phyloP scores from a whole-genome alignment of 2,888 invertebrate genomes.

The Dasysyrphus albostriatus region DNA sequence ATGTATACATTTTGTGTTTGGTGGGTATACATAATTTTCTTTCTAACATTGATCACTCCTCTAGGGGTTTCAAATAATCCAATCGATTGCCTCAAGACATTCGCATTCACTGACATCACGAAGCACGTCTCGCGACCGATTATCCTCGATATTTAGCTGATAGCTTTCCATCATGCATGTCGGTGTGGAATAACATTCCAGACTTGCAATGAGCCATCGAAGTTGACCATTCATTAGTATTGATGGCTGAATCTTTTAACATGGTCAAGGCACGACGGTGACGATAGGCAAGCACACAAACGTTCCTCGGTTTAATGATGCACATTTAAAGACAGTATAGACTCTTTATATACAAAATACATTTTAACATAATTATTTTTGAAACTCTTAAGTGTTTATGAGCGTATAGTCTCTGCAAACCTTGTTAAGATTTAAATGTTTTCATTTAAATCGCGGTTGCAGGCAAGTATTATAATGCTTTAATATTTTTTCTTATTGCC shows the following conservation, averaged over 20 bases:
- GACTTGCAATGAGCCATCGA: slow-evolving; percentile 32
- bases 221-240: slow-evolving; percentile 26
- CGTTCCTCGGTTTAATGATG: slow-evolving; percentile 16
- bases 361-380: not conserved
- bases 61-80: slow-evolving; percentile 25
- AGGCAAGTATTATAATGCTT: no score
- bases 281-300: not conserved
- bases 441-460: no score
- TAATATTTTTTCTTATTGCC: no score
- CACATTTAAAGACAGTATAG: not conserved
- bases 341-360: not conserved
- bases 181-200: slow-evolving; percentile 39
- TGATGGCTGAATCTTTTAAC: not conserved
- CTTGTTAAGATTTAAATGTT: not conserved
- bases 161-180: slow-evolving; percentile 24
- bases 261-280: not conserved
- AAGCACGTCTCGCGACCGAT: slow-evolving; percentile 32
- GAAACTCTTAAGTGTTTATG: not conserved
- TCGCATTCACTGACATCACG: not conserved
- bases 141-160: slow-evolving; percentile 24
- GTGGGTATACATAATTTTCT: not conserved
- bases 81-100: not conserved
- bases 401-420: not conserved
- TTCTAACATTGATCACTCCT: slow-evolving; percentile 20
- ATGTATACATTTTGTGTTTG: slow-evolving; percentile 17